Evolutionary conservation across 2,113 vertebrate species (phyloP).

Genomic region (Antidorcas marsupialis): DNA sequence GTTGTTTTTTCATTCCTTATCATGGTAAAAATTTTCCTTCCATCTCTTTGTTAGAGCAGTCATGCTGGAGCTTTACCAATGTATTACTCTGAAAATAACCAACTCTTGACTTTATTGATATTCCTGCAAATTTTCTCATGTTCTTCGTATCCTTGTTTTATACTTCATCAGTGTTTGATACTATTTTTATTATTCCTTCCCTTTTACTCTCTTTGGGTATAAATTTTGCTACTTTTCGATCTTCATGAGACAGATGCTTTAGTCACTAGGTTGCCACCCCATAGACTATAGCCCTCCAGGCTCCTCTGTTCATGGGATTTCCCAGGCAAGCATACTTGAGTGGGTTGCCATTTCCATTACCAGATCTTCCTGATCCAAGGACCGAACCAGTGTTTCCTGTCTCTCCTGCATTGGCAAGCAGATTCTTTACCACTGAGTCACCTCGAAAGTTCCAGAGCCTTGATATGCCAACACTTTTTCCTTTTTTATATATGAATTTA

Average conservation of each 20-base stretch:
- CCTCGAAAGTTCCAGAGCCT: neutral
- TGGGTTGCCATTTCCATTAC: neutral
- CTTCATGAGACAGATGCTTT: neutral
- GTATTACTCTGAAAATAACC: neutral
- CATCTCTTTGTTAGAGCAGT: neutral
- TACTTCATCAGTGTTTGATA: neutral
- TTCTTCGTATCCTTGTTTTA: neutral
- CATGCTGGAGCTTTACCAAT: neutral
- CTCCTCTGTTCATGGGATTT: neutral
- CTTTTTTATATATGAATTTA: neutral
- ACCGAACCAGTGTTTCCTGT: neutral
- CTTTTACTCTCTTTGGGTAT: neutral
- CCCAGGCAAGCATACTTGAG: neutral
- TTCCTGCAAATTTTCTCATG: neutral
- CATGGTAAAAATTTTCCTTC: neutral
- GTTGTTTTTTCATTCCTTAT: neutral
- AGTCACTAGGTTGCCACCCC: neutral
- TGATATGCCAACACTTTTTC: neutral
- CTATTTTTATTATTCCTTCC: neutral
- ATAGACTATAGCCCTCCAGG: neutral
- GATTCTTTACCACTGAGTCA: neutral
- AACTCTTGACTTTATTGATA: neutral
- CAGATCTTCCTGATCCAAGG: neutral
- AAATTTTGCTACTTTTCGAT: neutral
- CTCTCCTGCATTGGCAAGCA: neutral